Evolutionary conservation across 2,888 invertebrate genomes (phyloP).

Genomic region (Creontiades dilutus): DNA sequence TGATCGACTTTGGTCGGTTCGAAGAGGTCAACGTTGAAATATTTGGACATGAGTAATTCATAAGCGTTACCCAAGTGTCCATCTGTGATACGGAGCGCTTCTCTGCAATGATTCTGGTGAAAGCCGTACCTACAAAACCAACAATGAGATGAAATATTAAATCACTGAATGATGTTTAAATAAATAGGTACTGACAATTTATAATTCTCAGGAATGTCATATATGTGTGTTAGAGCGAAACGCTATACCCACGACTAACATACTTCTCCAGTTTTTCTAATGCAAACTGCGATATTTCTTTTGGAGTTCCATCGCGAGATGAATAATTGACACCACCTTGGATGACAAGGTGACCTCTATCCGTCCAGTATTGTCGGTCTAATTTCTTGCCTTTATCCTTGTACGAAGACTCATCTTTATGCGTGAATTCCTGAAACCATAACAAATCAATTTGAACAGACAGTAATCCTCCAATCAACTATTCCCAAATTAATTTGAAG

Average conservation of each 20-base stretch:
- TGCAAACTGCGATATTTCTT: conserved; percentile 85
- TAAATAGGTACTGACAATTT: too few relatives aligned
- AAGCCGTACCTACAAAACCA: conserved; percentile 84
- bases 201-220: too few relatives aligned
- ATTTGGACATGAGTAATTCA: conserved; percentile 85
- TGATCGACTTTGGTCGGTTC: conserved; percentile 77
- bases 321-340: conserved; percentile 87
- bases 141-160: too few relatives aligned
- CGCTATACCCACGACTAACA: conserved; percentile 67
- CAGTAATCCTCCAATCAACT: too few relatives aligned
- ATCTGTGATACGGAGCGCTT: conserved; percentile 85
- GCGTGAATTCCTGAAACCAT: conserved; percentile 79
- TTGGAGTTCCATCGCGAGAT: conserved; percentile 82
- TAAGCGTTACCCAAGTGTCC: conserved; percentile 86
- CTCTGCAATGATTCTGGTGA: conserved; percentile 85
- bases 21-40: conserved; percentile 80
- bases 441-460: not conserved
- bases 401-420: conserved; percentile 79
- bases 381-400: conserved; percentile 85
- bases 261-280: conserved; percentile 86
- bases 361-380: conserved; percentile 87
- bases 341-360: conserved; percentile 87
- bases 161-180: too few relatives aligned
- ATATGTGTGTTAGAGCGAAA: too few relatives aligned
- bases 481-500: too few relatives aligned